Evolutionary conservation across 1,140 invertebrate genomes (phyloP).

Genomic region (Drosophila kurseongensis): DNA sequence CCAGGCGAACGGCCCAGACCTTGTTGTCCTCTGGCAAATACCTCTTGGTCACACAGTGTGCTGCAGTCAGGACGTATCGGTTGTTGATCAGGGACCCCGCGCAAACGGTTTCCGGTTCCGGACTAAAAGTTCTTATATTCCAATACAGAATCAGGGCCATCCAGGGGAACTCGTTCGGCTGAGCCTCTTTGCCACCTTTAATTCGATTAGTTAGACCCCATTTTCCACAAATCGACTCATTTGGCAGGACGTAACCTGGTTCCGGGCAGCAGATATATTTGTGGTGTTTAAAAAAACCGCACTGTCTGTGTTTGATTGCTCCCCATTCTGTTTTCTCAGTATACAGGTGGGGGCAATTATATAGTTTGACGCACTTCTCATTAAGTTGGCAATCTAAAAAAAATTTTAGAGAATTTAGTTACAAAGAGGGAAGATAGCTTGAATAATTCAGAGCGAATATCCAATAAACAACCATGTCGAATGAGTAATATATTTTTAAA

Average conservation of each 20-base stretch:
- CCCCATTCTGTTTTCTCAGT: no score
- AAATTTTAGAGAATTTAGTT: background rate
- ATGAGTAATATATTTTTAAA: no score
- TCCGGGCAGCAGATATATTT: background rate
- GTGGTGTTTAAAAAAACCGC: background rate
- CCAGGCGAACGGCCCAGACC: background rate
- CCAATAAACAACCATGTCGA: no score
- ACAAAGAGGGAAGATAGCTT: no score
- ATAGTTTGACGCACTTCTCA: background rate
- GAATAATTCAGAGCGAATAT: no score
- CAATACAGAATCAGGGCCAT: background rate
- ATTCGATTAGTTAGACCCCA: background rate
- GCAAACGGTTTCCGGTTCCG: background rate
- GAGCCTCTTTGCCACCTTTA: background rate
- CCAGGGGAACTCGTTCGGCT: background rate
- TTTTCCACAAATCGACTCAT: background rate
- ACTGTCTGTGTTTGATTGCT: background rate
- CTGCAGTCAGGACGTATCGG: background rate
- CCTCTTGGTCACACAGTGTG: background rate
- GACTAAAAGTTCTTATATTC: background rate
- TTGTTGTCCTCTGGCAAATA: no score
- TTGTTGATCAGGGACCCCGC: background rate
- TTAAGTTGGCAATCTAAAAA: background rate
- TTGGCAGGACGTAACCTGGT: background rate
- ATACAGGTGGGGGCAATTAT: background rate